Conservation (phyloP, 2,888 invertebrate genomes). For the Cloeon dipterum region DNA sequence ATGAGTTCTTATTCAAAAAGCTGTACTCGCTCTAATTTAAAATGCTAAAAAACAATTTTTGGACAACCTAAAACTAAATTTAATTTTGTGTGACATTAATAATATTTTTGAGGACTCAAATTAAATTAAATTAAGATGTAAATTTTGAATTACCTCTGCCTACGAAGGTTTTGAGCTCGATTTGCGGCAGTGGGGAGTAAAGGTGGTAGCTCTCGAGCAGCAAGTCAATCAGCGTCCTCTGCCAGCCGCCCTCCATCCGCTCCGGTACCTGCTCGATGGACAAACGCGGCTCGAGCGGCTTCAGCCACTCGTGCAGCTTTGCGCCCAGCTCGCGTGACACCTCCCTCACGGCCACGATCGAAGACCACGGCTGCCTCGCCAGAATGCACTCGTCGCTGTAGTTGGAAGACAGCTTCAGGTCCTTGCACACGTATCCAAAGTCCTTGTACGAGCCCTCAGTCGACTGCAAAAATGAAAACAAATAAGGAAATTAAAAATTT, state of each 20-base stretch:
- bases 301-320: constrained; percentile 4
- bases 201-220: not conserved
- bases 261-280: no score
- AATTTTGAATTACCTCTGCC: not conserved
- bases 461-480: no score
- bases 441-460: no score
- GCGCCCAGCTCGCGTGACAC: constrained; percentile 6
- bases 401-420: constrained; percentile 2
- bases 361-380: constrained; percentile 34
- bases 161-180: not conserved
- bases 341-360: constrained; percentile 29
- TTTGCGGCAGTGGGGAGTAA: not conserved
- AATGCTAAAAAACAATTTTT: no score
- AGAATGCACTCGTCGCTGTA: constrained; percentile 29
- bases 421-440: not conserved
- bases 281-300: not conserved
- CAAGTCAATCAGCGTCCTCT: not conserved
- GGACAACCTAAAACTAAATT: no score
- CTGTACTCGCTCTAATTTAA: no score
- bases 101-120: no score
- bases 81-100: no score
- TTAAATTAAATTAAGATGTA: no score
- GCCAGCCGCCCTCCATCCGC: not conserved
- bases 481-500: no score
- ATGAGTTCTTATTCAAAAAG: no score